Conservation (phyloP, 2,888 invertebrate species). For the Drosophila mimetica region DNA sequence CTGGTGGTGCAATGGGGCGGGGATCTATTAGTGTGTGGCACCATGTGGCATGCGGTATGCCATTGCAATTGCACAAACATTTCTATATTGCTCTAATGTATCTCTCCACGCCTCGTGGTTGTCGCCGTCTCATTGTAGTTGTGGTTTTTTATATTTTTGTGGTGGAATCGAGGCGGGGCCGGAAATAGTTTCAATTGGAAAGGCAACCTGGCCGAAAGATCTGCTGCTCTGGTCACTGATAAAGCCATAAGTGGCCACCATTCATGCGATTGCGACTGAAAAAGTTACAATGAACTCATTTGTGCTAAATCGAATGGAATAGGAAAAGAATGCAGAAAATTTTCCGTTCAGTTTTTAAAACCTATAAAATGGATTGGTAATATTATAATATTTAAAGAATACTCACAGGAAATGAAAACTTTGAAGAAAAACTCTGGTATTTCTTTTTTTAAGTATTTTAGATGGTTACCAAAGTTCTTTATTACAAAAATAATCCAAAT, state of each 20-base stretch:
- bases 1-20: neutral
- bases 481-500: neutral
- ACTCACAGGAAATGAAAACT: too few species aligned
- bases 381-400: too few species aligned
- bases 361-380: neutral
- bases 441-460: too few species aligned
- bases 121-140: conserved; percentile 19
- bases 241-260: conserved; percentile 30
- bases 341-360: neutral
- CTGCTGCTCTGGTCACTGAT: conserved; percentile 29
- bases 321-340: neutral
- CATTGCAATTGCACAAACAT: conserved; percentile 63
- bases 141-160: conserved; percentile 2
- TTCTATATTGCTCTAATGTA: conserved; percentile 34
- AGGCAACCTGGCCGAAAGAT: conserved; percentile 28
- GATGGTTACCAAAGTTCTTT: too few species aligned
- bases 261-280: conserved; percentile 19
- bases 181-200: conserved; percentile 41
- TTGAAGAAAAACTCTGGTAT: too few species aligned
- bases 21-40: conserved; percentile 27
- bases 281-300: conserved; percentile 22
- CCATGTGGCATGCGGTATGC: conserved; percentile 64
- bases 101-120: conserved; percentile 13
- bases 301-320: conserved; percentile 15
- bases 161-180: conserved; percentile 18